A percentile compares a stretch with the other conserved stretches of the same genome.
These are phyloP conservation scores for Aplysia californica DNA, from an alignment of 1,140 invertebrate genomes.

Conservation along the genomic window DNA sequence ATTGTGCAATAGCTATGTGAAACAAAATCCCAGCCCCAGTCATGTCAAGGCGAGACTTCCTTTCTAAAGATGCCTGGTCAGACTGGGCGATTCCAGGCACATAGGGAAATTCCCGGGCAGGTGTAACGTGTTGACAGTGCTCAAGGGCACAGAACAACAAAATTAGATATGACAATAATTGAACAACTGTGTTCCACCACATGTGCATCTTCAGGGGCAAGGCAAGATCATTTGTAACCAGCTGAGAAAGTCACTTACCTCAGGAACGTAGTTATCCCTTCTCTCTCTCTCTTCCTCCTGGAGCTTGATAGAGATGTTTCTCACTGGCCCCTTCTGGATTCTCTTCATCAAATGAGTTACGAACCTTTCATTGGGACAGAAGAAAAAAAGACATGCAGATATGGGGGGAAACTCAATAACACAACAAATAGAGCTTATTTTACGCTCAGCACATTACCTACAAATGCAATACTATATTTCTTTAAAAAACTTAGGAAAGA, in stretches of 20 bases:
- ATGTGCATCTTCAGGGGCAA: background rate
- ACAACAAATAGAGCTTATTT: no score
- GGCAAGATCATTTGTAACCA: background rate
- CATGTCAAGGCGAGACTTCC: no score
- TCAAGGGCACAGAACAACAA: no score
- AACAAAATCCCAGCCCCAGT: no score
- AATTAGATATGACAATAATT: background rate
- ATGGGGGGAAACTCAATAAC: no score
- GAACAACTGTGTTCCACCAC: background rate
- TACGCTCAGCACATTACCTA: no score
- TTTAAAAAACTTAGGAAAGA: conserved; percentile 32
- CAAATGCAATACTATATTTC: no score
- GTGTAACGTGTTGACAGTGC: no score
- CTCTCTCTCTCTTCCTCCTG: conserved; percentile 99
- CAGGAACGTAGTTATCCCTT: conserved; percentile 99
- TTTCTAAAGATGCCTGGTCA: no score
- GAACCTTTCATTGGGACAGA: no score
- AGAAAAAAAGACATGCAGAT: no score
- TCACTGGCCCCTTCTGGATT: conserved; percentile 93
- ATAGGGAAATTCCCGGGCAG: background rate
- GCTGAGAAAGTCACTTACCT: conserved; percentile 69
- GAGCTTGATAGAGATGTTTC: conserved; percentile 98
- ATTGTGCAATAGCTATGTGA: no score
- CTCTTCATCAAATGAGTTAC: conserved; percentile 99
- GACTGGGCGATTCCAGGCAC: background rate